Evolutionary conservation across 2,888 invertebrate species (phyloP), one percentile per base, ranked within the genome.

Genomic region (Nomada goodeniana): DNA sequence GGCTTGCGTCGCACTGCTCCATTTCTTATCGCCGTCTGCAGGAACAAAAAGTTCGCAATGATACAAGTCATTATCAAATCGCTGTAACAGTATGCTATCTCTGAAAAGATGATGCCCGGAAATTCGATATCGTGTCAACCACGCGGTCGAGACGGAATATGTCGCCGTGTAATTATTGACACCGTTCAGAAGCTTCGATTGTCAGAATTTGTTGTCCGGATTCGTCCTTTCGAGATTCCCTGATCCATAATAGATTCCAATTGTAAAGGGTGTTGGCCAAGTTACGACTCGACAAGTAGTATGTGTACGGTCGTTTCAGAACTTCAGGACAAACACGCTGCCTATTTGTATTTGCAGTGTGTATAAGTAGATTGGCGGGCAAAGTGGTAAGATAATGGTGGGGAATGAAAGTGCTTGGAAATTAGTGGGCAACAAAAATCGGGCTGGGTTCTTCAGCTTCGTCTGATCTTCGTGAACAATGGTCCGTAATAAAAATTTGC

Each of bases 231-330:
- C 42, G 18, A 57, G 10, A 10, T 29, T 36, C 42, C 52, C 52
- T 44, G 76, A 65, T 64, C 63, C 52, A 79, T 69, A 26, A 64
- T 57, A 13, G 42, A 57, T 76, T 64, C 50, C 20, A 13, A 10
- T 36, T 36, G 36, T 36, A 36, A 36, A 15, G 15, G 15, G 15
- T n/a, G n/a, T 57, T 15, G 29, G 18, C 53, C 53, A 26, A 20
- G 10, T 53, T 64, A 53, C 36, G 52, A 29, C 47, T 76, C 42
- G 64, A 52, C 70, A 61, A 76, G 63, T 64, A 29, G 57, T 7
- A 36, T 36, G 36, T 36, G 7, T 7, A 11, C 26, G 1, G 7
- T 53, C 26, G 53, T 44, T 44, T 11, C 15, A 29, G 5, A 18
- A n/a, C 23, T 36, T 36, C 36, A 7, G 36, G 7, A 36, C 36